These are phyloP conservation scores for Bicyclus anynana DNA, from an alignment of 1,140 invertebrate species.

Conservation along the genomic window DNA sequence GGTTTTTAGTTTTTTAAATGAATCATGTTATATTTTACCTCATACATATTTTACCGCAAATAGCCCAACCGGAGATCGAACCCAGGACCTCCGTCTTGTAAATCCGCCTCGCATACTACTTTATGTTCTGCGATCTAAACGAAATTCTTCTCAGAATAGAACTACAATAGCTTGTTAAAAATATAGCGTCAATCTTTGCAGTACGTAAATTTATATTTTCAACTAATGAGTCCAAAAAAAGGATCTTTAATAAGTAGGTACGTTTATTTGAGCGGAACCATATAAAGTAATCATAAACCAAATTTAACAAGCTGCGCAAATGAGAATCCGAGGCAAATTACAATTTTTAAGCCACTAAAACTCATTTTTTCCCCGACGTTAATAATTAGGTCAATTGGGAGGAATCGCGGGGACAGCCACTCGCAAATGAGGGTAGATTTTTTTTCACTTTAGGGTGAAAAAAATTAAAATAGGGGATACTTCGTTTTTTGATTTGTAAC, in stretches of 20 bases:
- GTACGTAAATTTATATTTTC: no score
- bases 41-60: no score
- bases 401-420: slow-evolving; percentile 20
- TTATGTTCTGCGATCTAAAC: no score
- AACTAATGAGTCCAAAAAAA: no score
- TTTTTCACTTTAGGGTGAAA: slow-evolving; percentile 4
- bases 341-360: slow-evolving; percentile 18
- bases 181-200: background rate
- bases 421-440: slow-evolving; percentile 22
- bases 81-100: no score
- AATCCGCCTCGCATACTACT: no score
- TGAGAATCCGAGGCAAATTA: slow-evolving; percentile 13
- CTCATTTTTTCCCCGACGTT: slow-evolving; percentile 23
- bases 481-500: background rate
- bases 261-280: background rate
- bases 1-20: no score
- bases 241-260: no score
- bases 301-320: slow-evolving; percentile 6
- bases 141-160: no score
- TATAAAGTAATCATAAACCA: background rate
- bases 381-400: slow-evolving; percentile 28
- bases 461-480: slow-evolving; percentile 2
- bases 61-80: no score
- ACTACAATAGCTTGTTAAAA: background rate
- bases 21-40: no score